These are phyloP conservation scores for Tympanuchus pallidicinctus DNA, from an alignment of 2,113 vertebrate species.

Conservation along the genomic window DNA sequence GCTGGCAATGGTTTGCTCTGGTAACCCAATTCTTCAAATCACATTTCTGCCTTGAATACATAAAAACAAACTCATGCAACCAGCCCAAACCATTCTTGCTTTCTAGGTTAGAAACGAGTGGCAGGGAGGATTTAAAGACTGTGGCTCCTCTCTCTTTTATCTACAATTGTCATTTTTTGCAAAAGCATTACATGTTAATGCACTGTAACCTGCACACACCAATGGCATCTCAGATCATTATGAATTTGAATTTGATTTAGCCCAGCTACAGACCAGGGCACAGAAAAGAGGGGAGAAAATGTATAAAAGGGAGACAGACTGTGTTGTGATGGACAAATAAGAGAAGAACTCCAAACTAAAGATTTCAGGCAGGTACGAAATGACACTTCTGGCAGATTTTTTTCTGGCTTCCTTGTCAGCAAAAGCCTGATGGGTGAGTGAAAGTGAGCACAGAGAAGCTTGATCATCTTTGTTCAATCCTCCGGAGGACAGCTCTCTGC, in stretches of 20 bases:
- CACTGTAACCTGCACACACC: not conserved
- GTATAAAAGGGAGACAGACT: not conserved
- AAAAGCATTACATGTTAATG: not conserved
- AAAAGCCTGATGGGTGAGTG: constrained; percentile 40
- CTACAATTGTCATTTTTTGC: not conserved
- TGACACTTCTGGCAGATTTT: constrained; percentile 51
- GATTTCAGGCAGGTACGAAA: constrained; percentile 42
- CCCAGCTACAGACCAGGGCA: not conserved
- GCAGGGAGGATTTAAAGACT: not conserved
- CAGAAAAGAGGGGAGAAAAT: fast-evolving
- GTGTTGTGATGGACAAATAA: not conserved
- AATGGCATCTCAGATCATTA: not conserved
- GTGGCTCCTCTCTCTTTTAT: not conserved
- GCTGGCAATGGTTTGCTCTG: not conserved
- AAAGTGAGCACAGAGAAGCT: constrained; percentile 35
- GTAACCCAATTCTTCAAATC: not conserved
- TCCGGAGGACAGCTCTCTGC: constrained; percentile 34
- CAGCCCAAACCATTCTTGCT: not conserved
- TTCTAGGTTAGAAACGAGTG: not conserved
- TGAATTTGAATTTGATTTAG: not conserved
- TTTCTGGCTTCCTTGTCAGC: not conserved
- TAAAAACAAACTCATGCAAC: not conserved
- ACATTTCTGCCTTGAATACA: not conserved
- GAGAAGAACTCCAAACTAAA: constrained; percentile 8
- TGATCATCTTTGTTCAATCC: constrained; percentile 39